phyloP scores from a whole-genome alignment of 2,888 invertebrate species.

The Anorthoa munda region DNA sequence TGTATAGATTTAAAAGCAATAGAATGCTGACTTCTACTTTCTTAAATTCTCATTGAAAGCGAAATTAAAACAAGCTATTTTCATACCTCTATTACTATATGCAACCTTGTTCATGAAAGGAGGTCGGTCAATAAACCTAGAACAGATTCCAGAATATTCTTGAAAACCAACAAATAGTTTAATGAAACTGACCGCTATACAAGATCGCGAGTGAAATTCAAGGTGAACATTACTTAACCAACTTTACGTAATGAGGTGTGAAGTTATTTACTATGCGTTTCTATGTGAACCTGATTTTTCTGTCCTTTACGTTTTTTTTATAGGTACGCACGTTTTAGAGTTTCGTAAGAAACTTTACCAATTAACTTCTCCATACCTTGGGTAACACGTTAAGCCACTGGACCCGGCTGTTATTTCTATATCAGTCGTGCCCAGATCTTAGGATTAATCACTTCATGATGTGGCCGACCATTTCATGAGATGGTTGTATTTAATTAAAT shows the following conservation, averaged over 20 bases:
- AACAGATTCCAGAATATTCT: constrained; percentile 17
- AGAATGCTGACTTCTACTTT: background rate
- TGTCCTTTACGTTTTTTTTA: background rate
- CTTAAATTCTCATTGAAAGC: background rate
- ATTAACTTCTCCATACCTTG: no score
- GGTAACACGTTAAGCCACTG: no score
- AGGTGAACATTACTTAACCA: constrained; percentile 35
- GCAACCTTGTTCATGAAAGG: constrained; percentile 10
- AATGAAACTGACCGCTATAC: background rate
- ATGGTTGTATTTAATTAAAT: no score
- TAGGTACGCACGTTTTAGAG: background rate
- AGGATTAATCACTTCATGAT: no score
- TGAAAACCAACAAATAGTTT: background rate
- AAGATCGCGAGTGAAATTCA: constrained; percentile 37
- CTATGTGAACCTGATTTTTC: constrained; percentile 17
- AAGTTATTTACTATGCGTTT: constrained; percentile 31
- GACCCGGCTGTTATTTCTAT: no score
- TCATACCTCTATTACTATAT: background rate
- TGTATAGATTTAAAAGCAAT: no score
- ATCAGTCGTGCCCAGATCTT: no score
- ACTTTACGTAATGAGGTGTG: constrained; percentile 32
- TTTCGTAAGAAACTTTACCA: background rate
- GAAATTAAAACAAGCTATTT: background rate
- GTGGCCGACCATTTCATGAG: no score
- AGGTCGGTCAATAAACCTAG: constrained; percentile 9